A percentile compares a stretch with the other conserved stretches of the same genome.
These are phyloP conservation scores for Morpho helenor DNA, from an alignment of 2,888 invertebrate species.

Conservation along the genomic window DNA sequence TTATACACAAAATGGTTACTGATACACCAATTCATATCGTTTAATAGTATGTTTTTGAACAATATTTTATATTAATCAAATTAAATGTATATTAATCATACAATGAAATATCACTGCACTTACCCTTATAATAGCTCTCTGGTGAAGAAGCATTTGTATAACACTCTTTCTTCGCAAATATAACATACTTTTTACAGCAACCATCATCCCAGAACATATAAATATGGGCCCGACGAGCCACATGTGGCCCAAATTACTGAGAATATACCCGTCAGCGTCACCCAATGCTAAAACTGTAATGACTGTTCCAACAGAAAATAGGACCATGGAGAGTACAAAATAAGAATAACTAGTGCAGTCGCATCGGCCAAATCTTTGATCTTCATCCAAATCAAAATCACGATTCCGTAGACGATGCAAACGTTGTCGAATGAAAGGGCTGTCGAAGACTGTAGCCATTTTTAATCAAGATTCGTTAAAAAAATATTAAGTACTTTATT, in stretches of 20 bases:
- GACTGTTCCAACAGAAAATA: conserved; percentile 81
- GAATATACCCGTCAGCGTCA: conserved; percentile 79
- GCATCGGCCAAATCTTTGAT: conserved; percentile 81
- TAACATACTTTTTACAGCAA: conserved; percentile 83
- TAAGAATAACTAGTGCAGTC: conserved; percentile 84
- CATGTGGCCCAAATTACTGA: conserved; percentile 82
- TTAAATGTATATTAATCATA: no score
- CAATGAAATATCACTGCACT: conserved; percentile 32
- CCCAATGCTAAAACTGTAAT: conserved; percentile 82
- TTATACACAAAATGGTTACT: no score
- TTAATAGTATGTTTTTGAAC: no score
- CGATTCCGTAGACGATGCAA: conserved; percentile 78
- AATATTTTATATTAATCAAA: no score
- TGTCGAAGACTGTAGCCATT: conserved; percentile 82
- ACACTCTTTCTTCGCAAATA: conserved; percentile 82
- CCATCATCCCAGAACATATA: conserved; percentile 84
- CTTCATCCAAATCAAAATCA: conserved; percentile 80
- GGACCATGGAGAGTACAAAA: conserved; percentile 80
- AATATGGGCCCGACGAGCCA: conserved; percentile 84
- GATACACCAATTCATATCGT: no score
- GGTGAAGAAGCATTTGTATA: conserved; percentile 82
- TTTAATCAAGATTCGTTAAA: conserved; percentile 35
- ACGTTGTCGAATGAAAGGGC: conserved; percentile 80
- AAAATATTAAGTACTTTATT: conserved; percentile 31
- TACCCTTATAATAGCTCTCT: conserved; percentile 81